These are phyloP conservation scores for Atractosteus spatula DNA, from an alignment of 2,113 vertebrate species.

Conservation along the genomic window DNA sequence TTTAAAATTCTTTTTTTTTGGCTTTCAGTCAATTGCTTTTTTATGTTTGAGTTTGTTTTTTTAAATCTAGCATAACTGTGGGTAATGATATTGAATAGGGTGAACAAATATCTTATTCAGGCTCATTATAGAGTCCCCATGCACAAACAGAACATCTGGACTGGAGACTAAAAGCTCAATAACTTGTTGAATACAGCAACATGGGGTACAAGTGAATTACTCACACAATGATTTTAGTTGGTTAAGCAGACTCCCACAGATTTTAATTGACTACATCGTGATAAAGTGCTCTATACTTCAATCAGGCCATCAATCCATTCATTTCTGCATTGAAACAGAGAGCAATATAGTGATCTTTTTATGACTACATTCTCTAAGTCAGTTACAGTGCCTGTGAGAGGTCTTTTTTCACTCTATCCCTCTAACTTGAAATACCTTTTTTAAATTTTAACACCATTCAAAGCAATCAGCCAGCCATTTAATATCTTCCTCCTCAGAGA, in stretches of 20 bases:
- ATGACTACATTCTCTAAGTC: no score
- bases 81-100: no score
- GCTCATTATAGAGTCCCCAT: no score
- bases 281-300: neutral
- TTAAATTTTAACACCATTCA: no score
- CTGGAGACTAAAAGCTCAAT: neutral
- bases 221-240: neutral
- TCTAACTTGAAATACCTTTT: neutral
- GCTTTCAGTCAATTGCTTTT: no score
- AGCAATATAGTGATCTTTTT: neutral
- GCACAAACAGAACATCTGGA: neutral
- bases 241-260: neutral
- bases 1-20: no score
- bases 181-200: neutral
- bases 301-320: neutral
- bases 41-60: no score
- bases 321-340: neutral
- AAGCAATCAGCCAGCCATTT: no score
- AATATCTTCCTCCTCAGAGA: no score
- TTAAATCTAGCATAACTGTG: no score
- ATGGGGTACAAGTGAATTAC: neutral
- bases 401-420: neutral
- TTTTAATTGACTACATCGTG: neutral
- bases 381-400: neutral
- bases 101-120: no score